Conservation (phyloP, 2,797 vertebrate species). For the Brachymystax lenok region DNA sequence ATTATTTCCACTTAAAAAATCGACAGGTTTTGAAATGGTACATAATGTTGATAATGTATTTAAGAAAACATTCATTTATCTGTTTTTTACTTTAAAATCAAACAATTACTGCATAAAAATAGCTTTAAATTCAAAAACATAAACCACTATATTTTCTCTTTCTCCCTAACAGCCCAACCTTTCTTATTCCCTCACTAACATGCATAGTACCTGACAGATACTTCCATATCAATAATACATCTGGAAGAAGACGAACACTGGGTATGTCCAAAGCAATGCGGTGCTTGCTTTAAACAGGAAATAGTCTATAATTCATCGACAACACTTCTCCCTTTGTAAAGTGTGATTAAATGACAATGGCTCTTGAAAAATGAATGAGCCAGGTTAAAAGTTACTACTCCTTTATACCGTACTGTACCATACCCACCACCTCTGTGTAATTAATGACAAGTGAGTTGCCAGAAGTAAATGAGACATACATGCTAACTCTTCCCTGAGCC, state of each 20-base stretch:
- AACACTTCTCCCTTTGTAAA: slow-evolving; percentile 53
- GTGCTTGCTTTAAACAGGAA: slow-evolving; percentile 31
- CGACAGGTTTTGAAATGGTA: no score
- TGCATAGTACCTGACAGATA: slow-evolving; percentile 38
- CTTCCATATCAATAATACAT: slow-evolving; percentile 65
- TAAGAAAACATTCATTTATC: not conserved
- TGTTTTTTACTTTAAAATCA: not conserved
- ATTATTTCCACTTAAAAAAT: not conserved
- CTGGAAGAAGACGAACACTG: slow-evolving; percentile 58
- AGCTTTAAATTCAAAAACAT: not conserved
- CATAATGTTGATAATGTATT: no score
- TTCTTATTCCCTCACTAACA: slow-evolving; percentile 36
- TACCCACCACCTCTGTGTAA: slow-evolving; percentile 58
- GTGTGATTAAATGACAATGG: slow-evolving; percentile 62
- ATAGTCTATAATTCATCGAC: slow-evolving; percentile 63
- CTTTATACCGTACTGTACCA: not conserved
- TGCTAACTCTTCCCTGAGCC: slow-evolving; percentile 61
- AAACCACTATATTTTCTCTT: slow-evolving; percentile 1
- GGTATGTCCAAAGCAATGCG: slow-evolving; percentile 31
- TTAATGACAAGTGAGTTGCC: slow-evolving; percentile 62
- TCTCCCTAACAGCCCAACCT: slow-evolving; percentile 15
- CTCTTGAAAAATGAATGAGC: slow-evolving; percentile 68
- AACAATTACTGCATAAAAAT: not conserved
- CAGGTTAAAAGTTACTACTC: slow-evolving; percentile 64
- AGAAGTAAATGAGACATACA: slow-evolving; percentile 43